These are phyloP conservation scores for Chymomyza procnemis DNA, from an alignment of 2,888 invertebrate species.

Conservation along the genomic window DNA sequence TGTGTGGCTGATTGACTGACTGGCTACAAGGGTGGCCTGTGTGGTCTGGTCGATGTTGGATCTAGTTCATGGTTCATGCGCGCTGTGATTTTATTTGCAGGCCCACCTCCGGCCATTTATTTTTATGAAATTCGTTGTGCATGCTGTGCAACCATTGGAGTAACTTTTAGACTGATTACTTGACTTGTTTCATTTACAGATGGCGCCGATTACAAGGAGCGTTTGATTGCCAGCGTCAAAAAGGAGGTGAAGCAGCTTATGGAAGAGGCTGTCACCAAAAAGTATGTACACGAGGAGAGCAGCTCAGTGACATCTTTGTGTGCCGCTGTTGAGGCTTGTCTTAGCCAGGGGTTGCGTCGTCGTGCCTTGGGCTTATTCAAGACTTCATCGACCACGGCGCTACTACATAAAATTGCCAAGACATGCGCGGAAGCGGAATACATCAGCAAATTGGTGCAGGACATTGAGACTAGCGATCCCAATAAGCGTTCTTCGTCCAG, in stretches of 20 bases:
- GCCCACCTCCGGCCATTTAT: slow-evolving; percentile 43
- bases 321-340: slow-evolving; percentile 93
- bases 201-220: slow-evolving; percentile 84
- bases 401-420: slow-evolving; percentile 95
- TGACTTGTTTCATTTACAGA: slow-evolving; percentile 48
- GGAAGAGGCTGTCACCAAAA: slow-evolving; percentile 96
- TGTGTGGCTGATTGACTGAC: neutral
- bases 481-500: slow-evolving; percentile 84
- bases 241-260: slow-evolving; percentile 97
- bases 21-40: neutral
- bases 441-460: slow-evolving; percentile 87
- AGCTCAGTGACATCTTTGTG: slow-evolving; percentile 93
- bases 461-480: slow-evolving; percentile 85
- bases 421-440: slow-evolving; percentile 86
- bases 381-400: slow-evolving; percentile 93
- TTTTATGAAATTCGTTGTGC: slow-evolving; percentile 47
- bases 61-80: slow-evolving; percentile 8
- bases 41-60: neutral
- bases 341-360: slow-evolving; percentile 85
- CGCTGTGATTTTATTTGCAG: slow-evolving; percentile 55
- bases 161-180: neutral
- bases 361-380: slow-evolving; percentile 92
- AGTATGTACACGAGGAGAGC: slow-evolving; percentile 95
- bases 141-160: neutral
- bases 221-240: slow-evolving; percentile 88